Evolutionary conservation across 2,113 vertebrate species (phyloP), one percentile per base, ranked within the genome.

Genomic region (Neolamprologus sp.): DNA sequence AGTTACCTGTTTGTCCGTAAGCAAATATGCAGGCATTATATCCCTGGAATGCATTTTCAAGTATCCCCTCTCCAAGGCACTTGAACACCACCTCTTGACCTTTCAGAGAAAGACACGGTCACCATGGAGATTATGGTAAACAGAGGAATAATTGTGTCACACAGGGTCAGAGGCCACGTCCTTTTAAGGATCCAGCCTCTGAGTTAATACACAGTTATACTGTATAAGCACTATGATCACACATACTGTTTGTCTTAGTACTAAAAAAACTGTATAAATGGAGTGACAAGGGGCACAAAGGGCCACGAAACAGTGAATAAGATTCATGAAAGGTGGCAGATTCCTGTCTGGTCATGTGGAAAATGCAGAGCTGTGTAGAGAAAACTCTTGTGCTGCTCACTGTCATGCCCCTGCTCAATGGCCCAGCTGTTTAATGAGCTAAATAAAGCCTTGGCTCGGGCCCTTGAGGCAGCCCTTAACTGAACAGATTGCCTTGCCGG

Each of bases 1-100:
- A 81, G 35, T 96, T 96, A 99, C 99, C 99, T 96, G 99, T 99
- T 95, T 99, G 99, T 97, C 99, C 99, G 93, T 99, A 99, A 89
- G 99, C 99, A 96, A 99, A 99, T 96, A 99, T 99, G 95, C 99
- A 99, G 94, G 99, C 99, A 4, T 99, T 99, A 93, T 99, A 99
- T 96, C 99, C 99, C 94, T 99, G 98, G 97, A 99, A 99, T 93
- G 99, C 98, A 95, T 99, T 99, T 94, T 99, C 98, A 95, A 99
- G 98, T 96, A 99, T 99, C 95, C 98, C 98, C 97, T 99, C 98
- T 90, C 99, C 99, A 96, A 99, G 98, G 97, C 98, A 99, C 97
- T 98, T 97, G 96, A 99, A 99, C 95, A 99, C 99, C 82, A 98
- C 96, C 97, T 99, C 98, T 96, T 99, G 99, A 97, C 98, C 99